Percentiles rank a stretch among this genome's conserved stretches.
Evolutionary conservation across 2,888 invertebrate genomes (phyloP).

Genomic region (Latrodectus elegans): DNA sequence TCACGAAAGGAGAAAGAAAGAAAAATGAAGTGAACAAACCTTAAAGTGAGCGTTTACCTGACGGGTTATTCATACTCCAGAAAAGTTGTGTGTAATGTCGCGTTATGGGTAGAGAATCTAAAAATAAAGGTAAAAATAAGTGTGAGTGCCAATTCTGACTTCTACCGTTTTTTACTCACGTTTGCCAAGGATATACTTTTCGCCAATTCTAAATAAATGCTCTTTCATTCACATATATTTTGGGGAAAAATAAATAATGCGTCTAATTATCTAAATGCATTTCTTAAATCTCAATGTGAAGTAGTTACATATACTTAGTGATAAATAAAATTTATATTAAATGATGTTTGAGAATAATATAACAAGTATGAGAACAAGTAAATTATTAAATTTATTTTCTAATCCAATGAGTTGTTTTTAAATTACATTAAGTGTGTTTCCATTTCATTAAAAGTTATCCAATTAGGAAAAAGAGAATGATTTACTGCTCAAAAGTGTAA

Average conservation of each 20-base stretch:
- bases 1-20: background rate
- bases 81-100: constrained; percentile 33
- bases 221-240: background rate
- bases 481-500: too few relatives aligned
- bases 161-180: constrained; percentile 9
- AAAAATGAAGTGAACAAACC: constrained; percentile 6
- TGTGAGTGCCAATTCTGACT: constrained; percentile 38
- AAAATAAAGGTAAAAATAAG: constrained; percentile 41
- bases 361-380: too few relatives aligned
- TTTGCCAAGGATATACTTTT: background rate
- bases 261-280: too few relatives aligned
- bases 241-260: background rate
- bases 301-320: too few relatives aligned
- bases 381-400: too few relatives aligned
- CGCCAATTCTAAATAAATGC: background rate
- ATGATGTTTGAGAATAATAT: too few relatives aligned
- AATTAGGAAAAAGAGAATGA: too few relatives aligned
- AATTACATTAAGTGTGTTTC: too few relatives aligned
- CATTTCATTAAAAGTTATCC: too few relatives aligned
- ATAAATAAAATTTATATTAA: too few relatives aligned
- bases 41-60: constrained; percentile 21
- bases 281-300: too few relatives aligned
- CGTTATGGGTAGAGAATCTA: constrained; percentile 34
- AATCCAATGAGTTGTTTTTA: too few relatives aligned
- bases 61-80: constrained; percentile 30